Conservation (phyloP, 2,113 vertebrate genomes). For the Lophius piscatorius region DNA sequence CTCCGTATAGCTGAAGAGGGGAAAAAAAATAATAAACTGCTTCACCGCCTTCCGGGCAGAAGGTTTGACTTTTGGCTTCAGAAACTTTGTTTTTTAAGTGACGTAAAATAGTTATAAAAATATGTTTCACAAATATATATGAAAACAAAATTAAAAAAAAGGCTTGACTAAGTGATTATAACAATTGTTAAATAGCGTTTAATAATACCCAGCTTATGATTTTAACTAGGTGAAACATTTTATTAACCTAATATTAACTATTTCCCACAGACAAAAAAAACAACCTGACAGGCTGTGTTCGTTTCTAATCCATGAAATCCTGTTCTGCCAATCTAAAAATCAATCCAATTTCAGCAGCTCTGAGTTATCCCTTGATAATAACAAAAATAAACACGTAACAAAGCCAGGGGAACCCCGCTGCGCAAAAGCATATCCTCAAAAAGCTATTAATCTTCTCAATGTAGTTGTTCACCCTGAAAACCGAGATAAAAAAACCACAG, state of each 20-base stretch:
- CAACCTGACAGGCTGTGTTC: constrained; percentile 1
- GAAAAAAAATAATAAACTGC: constrained; percentile 5
- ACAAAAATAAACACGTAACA: constrained; percentile 79
- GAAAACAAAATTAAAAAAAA: not conserved
- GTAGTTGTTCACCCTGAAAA: constrained; percentile 79
- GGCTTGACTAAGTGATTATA: no score
- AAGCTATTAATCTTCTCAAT: constrained; percentile 78
- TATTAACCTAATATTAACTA: no score
- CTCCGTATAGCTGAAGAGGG: no score
- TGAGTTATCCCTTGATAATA: constrained; percentile 72
- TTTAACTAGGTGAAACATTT: no score
- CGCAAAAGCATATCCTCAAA: constrained; percentile 74
- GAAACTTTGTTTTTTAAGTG: not conserved
- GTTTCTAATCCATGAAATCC: constrained; percentile 42
- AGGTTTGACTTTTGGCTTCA: not conserved
- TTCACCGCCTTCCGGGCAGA: not conserved
- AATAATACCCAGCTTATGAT: not conserved
- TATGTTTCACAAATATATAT: not conserved
- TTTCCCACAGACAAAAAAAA: constrained; percentile 14
- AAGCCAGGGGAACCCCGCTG: constrained; percentile 72
- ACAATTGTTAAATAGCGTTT: not conserved
- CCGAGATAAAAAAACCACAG: constrained; percentile 79
- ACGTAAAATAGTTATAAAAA: not conserved
- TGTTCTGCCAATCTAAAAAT: constrained; percentile 50
- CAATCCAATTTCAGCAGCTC: constrained; percentile 58